Evolutionary conservation across 23 tunicate genomes (phyloP), one percentile per base, ranked within the genome.

Genomic region (Halocynthia roretzi): DNA sequence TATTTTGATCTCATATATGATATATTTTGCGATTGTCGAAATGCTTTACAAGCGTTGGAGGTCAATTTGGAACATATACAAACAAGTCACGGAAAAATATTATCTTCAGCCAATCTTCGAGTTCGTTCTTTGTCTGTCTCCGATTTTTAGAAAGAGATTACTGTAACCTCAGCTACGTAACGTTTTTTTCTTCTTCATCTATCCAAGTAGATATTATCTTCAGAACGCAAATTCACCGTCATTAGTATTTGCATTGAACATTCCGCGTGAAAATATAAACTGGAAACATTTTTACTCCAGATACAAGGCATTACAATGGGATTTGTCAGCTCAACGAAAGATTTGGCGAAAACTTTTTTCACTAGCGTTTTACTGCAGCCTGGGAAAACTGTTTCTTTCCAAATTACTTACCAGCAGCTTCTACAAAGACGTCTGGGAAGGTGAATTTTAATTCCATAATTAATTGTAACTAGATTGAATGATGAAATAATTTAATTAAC

Each of bases 231-330:
- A 15, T 9, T 65, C 31, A 48, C 5, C 19, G 70, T 65, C 10
- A 65, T 40, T 65, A 1, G 31, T 20, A 65, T 15, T n/a, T 58
- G 17, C 63, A 58, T 58, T 14, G 63, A 58, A 58, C 4, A n/a
- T 14, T 2, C 4, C 2, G 15, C n/a, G 2, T 2, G 15, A 58
- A 58, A 14, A 58, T 58, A 58, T 58, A 58, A 14, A 58, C 17
- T 58, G 4, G 4, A 58, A 58, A 58, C 17, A 58, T 58, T n/a
- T 58, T 58, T 7, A 52, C 40, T 76, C 10, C 53, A 77, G 81
- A 62, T 77, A 9, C 81, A 62, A 52, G 68, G 68, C 21, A 62
- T 77, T 22, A 77, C 70, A 9, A 77, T 64, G 17, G 68, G 68
- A 10, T 63, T 50, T 10, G 81, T 77, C 0, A 77, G 71, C 40